Conservation (phyloP, 2,888 invertebrate species). For the Habrosyne pyritoides region DNA sequence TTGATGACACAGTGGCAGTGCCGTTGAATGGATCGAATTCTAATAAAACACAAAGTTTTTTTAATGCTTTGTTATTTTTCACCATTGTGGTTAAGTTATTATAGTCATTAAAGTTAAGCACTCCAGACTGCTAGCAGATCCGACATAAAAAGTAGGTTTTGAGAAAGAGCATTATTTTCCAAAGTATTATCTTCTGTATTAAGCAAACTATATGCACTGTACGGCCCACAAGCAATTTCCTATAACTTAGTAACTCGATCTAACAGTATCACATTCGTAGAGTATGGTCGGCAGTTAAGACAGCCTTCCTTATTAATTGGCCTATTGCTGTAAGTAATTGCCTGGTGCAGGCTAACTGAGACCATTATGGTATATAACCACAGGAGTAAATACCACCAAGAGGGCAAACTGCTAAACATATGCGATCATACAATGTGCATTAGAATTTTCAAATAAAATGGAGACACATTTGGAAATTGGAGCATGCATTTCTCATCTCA, state of each 20-base stretch:
- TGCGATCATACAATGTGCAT: too few relatives aligned
- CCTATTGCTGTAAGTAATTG: conserved; percentile 59
- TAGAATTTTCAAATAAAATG: too few relatives aligned
- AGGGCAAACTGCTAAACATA: not conserved
- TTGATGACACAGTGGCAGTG: too few relatives aligned
- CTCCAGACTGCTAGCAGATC: too few relatives aligned
- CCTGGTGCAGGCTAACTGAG: conserved; percentile 49
- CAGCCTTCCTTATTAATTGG: conserved; percentile 54
- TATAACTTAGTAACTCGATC: conserved; percentile 14
- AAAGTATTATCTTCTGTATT: not conserved
- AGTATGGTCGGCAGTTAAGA: conserved; percentile 40
- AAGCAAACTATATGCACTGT: not conserved
- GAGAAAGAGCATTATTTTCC: not conserved
- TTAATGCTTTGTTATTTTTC: too few relatives aligned
- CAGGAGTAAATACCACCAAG: not conserved
- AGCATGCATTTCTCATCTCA: too few relatives aligned
- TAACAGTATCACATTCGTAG: conserved; percentile 39
- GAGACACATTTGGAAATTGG: too few relatives aligned
- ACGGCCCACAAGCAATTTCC: conserved; percentile 1
- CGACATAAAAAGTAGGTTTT: too few relatives aligned
- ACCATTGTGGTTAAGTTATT: too few relatives aligned
- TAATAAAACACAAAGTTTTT: too few relatives aligned
- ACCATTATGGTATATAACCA: conserved; percentile 37
- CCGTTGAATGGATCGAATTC: too few relatives aligned
- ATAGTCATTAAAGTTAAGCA: too few relatives aligned